Evolutionary conservation across 2,113 vertebrate species (phyloP), one percentile per base, ranked within the genome.

Genomic region (Plotosus lineatus): DNA sequence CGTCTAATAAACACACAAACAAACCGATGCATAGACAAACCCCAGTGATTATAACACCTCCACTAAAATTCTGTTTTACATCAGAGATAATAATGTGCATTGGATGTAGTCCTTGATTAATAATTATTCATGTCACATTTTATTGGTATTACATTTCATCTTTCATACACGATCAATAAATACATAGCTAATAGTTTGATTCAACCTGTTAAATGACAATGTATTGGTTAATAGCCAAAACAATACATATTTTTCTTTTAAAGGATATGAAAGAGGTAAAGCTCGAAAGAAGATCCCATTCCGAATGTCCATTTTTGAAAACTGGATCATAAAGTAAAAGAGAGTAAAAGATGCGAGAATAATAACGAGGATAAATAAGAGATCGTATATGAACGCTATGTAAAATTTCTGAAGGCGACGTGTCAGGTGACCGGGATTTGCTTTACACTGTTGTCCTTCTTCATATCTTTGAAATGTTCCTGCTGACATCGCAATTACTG

Each of bases 131-230:
- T 83, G 66, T 85, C 69, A 83, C 78, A 73, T 85, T 87, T 87
- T 85, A 81, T 87, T 87, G 69, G 77, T 87, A 87, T 83, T 86
- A 87, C 78, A 78, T 75, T 85, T 84, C 48, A 77, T 77, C 79
- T 85, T 82, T 82, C 82, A 92, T 93, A 94, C 94, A 94, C 94
- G 93, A 89, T 94, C 77, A 94, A 72, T 93, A 94, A 90, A 94
- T 95, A 93, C 83, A 90, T 82, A 91, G 93, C 72, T 93, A 88
- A 93, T 91, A 93, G 93, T 94, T n/a, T 93, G 81, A 91, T 81
- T 74, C 26, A 78, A 77, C 93, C 88, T 92, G 92, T 92, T 94
- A 94, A 92, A 92, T 94, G 78, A 94, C 91, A 93, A 77, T 36
- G 78, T 78, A 85, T 85, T 84, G 83, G 78, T 87, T 72, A 78